Evolutionary conservation across 2,888 invertebrate genomes (phyloP).

Genomic region (Rutpela maculata): DNA sequence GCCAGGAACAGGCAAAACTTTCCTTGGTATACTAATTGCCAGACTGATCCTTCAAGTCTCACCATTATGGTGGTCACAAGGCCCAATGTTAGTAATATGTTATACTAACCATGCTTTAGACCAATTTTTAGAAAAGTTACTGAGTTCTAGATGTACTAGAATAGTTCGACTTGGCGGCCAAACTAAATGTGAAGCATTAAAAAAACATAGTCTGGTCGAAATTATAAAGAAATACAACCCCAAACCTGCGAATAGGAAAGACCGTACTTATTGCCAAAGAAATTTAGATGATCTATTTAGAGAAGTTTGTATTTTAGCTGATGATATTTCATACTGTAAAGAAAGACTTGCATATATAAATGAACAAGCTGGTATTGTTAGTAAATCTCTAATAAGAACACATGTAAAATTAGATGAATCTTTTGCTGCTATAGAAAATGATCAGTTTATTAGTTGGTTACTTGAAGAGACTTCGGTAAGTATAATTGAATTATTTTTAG

Average conservation of each 20-base stretch:
- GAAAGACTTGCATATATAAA: background rate
- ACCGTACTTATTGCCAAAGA: background rate
- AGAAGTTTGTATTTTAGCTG: background rate
- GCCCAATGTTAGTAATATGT: slow-evolving; percentile 85
- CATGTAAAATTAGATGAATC: background rate
- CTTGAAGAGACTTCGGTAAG: background rate
- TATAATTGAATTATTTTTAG: background rate
- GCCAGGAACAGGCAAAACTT: slow-evolving; percentile 92
- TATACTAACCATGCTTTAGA: slow-evolving; percentile 92
- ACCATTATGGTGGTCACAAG: slow-evolving; percentile 70
- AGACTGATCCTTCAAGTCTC: slow-evolving; percentile 80
- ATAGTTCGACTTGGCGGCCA: slow-evolving; percentile 80
- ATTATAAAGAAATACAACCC: background rate
- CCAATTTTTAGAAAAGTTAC: slow-evolving; percentile 86
- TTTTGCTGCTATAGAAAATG: background rate
- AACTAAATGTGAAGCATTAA: slow-evolving; percentile 22
- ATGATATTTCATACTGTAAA: background rate
- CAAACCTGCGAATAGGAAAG: background rate
- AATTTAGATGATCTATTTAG: background rate
- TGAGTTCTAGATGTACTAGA: slow-evolving; percentile 76
- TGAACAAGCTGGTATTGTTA: background rate
- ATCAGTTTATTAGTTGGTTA: background rate
- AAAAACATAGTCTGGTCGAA: background rate
- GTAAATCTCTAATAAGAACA: background rate
- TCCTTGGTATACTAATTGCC: slow-evolving; percentile 85